Percentiles rank a stretch among this genome's conserved stretches.
These are phyloP conservation scores for Sesia bembeciformis DNA, from an alignment of 2,888 invertebrate species.

Conservation along the genomic window DNA sequence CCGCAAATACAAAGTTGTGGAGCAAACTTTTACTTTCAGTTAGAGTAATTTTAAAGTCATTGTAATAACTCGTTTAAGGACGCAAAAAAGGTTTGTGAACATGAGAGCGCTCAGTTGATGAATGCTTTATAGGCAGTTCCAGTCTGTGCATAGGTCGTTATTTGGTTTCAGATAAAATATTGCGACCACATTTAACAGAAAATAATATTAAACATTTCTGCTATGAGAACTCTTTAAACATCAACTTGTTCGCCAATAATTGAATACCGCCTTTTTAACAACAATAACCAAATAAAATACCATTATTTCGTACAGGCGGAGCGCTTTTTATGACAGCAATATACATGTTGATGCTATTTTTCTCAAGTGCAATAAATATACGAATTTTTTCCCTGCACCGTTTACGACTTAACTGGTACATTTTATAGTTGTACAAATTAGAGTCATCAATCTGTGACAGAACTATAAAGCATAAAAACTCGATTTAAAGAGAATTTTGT, in stretches of 20 bases:
- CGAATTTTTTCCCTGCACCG: constrained; percentile 24
- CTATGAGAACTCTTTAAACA: background rate
- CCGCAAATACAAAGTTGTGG: no score
- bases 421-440: constrained; percentile 58
- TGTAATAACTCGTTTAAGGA: no score
- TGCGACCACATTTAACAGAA: background rate
- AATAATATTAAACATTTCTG: background rate
- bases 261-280: constrained; percentile 22
- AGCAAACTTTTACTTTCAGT: no score
- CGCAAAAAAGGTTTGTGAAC: no score
- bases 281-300: constrained; percentile 22
- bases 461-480: constrained; percentile 32
- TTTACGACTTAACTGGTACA: constrained; percentile 33
- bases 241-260: constrained; percentile 12
- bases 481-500: background rate
- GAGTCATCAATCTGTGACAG: constrained; percentile 45
- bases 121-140: background rate
- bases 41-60: no score
- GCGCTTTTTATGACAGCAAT: constrained; percentile 35
- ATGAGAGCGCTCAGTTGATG: no score
- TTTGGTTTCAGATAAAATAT: background rate
- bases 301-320: constrained; percentile 18
- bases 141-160: background rate
- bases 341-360: constrained; percentile 19
- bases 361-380: constrained; percentile 28